Evolutionary conservation across 2,888 invertebrate species (phyloP).

Genomic region (Eucriotettix oculatus): DNA sequence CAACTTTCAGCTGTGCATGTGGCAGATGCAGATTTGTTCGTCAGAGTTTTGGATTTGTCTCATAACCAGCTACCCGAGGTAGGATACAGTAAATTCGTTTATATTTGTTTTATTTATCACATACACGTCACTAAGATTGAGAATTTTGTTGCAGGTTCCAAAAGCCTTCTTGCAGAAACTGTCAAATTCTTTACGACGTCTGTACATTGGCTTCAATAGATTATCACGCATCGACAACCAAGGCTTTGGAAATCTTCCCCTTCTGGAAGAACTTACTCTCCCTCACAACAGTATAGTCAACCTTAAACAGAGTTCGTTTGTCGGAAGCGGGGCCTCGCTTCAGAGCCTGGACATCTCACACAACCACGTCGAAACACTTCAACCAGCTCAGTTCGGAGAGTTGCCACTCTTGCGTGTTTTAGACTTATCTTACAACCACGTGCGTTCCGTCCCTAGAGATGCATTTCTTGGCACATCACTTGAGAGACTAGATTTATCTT

Average conservation of each 20-base stretch:
- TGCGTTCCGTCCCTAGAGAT: conserved; percentile 13
- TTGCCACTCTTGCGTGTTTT: conserved; percentile 14
- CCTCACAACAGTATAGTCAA: conserved; percentile 18
- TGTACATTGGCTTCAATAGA: conserved; percentile 22
- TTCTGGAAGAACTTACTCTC: conserved; percentile 16
- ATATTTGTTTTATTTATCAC: too few relatives aligned
- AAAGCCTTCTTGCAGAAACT: conserved; percentile 18
- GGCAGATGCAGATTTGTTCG: conserved; percentile 8
- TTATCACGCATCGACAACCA: conserved; percentile 18
- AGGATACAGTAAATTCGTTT: background rate
- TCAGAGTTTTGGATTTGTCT: conserved; percentile 18
- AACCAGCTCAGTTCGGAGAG: conserved; percentile 14
- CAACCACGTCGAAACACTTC: conserved; percentile 19
- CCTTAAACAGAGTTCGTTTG: conserved; percentile 3
- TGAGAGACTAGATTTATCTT: conserved; percentile 18
- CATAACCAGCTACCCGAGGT: conserved; percentile 16
- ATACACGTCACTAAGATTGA: too few relatives aligned
- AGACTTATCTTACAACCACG: conserved; percentile 18
- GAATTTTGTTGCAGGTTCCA: conserved; percentile 11
- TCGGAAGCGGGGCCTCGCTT: conserved; percentile 15
- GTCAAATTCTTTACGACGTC: conserved; percentile 16
- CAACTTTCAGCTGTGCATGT: conserved; percentile 14
- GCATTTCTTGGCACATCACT: conserved; percentile 7
- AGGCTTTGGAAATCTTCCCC: conserved; percentile 16
- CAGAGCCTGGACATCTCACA: conserved; percentile 20